Evolutionary conservation across 2,113 vertebrate genomes (phyloP).

Genomic region (Suricata suricatta): DNA sequence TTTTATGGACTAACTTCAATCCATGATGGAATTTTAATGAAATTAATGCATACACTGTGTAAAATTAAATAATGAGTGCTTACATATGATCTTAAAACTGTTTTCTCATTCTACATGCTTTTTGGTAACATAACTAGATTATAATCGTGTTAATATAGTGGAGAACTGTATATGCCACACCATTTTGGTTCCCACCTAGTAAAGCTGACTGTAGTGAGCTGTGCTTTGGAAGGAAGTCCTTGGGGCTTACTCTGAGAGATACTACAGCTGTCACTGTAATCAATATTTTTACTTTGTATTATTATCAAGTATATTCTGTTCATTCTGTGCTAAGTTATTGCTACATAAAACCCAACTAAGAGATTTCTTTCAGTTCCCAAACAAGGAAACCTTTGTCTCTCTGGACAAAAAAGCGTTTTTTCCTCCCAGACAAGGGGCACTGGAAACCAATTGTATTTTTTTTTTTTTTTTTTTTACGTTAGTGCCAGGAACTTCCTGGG

Average conservation of each 20-base stretch:
- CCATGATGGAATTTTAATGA: constrained; percentile 9
- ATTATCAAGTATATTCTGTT: background rate
- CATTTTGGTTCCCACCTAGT: background rate
- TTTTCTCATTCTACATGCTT: background rate
- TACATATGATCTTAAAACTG: background rate
- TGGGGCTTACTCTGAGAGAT: background rate
- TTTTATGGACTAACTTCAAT: background rate
- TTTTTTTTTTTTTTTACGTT: constrained; percentile 22
- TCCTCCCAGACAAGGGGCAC: background rate
- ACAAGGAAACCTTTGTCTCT: constrained; percentile 44
- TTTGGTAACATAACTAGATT: background rate
- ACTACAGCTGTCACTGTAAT: background rate
- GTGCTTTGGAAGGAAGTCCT: background rate
- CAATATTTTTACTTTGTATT: background rate
- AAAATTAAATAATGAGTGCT: constrained; percentile 38
- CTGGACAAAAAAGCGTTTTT: constrained; percentile 19
- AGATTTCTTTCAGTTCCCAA: constrained; percentile 9
- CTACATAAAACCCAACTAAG: constrained; percentile 22
- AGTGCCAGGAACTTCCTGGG: background rate
- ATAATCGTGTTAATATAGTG: background rate
- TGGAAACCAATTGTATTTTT: constrained; percentile 3
- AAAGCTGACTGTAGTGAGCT: background rate
- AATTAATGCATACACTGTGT: background rate
- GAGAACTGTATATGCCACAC: background rate
- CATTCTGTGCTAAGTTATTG: background rate